These are phyloP conservation scores for Lithosia quadra DNA, from an alignment of 2,888 invertebrate genomes.

Conservation along the genomic window DNA sequence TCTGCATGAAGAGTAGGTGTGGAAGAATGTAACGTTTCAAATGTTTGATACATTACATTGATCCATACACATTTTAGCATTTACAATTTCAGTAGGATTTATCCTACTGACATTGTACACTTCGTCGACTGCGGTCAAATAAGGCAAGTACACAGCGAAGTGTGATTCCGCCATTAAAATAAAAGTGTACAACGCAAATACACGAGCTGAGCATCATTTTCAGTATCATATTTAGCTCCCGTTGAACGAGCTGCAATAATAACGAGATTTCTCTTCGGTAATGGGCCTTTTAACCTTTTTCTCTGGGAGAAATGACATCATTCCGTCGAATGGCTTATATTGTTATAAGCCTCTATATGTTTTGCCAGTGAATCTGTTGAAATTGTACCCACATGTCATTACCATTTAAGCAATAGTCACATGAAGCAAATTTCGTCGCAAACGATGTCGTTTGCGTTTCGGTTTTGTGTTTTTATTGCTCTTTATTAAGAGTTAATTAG, in stretches of 20 bases:
- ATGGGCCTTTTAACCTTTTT: constrained; percentile 68
- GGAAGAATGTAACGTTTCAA: too few relatives aligned
- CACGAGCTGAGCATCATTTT: constrained; percentile 54
- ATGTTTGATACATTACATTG: too few relatives aligned
- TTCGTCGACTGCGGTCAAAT: too few relatives aligned
- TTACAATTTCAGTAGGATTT: too few relatives aligned
- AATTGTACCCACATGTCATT: constrained; percentile 52
- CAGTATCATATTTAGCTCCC: constrained; percentile 60
- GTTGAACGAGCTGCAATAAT: constrained; percentile 61
- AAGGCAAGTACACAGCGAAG: too few relatives aligned
- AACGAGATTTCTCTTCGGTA: constrained; percentile 64
- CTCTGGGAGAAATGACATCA: constrained; percentile 65
- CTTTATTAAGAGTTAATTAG: constrained; percentile 35
- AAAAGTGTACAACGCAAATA: constrained; percentile 49
- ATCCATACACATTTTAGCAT: too few relatives aligned
- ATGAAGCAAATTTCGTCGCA: constrained; percentile 38
- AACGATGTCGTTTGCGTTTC: constrained; percentile 44
- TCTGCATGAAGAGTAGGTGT: too few relatives aligned
- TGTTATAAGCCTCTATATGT: constrained; percentile 62
- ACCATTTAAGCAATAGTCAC: constrained; percentile 49
- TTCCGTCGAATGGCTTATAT: constrained; percentile 64
- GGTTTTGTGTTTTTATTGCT: constrained; percentile 28
- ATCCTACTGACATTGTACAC: too few relatives aligned
- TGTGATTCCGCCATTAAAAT: constrained; percentile 27
- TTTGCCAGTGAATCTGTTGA: constrained; percentile 58